Conservation (phyloP, 2,113 vertebrate genomes). For the Nibea albiflora region DNA sequence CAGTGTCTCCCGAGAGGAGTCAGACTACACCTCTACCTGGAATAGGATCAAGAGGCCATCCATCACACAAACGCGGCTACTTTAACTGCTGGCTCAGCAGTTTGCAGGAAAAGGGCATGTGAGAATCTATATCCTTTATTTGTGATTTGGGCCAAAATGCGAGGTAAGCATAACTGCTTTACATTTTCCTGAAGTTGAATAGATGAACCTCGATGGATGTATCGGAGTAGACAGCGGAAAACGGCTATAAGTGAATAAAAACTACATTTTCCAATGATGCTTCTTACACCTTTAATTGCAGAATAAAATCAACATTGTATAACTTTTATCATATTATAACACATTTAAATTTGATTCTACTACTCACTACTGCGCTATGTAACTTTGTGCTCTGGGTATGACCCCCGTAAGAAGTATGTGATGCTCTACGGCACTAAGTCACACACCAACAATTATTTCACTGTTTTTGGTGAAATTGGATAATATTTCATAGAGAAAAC, state of each 20-base stretch:
- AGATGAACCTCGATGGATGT: conserved; percentile 23
- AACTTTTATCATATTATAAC: too few species aligned
- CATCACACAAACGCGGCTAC: conserved; percentile 53
- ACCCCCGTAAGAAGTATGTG: too few species aligned
- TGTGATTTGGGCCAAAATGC: conserved; percentile 55
- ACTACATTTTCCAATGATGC: background rate
- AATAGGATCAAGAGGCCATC: conserved; percentile 57
- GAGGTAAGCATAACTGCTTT: conserved; percentile 28
- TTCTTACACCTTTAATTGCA: background rate
- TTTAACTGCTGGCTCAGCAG: conserved; percentile 56
- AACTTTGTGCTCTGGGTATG: too few species aligned
- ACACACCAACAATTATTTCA: too few species aligned
- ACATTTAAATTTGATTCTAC: too few species aligned
- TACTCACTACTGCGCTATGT: too few species aligned
- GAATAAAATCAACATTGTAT: too few species aligned
- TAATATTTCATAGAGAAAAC: too few species aligned
- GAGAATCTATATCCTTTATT: conserved; percentile 52
- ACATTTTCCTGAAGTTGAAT: conserved; percentile 15
- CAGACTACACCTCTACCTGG: conserved; percentile 51
- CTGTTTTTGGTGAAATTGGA: too few species aligned
- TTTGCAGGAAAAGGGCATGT: conserved; percentile 33
- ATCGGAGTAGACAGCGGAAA: background rate
- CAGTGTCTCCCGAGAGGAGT: conserved; percentile 45
- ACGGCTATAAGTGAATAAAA: background rate
- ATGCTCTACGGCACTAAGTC: too few species aligned